Percentiles rank a stretch among this genome's conserved stretches.
Evolutionary conservation across 2,113 vertebrate species (phyloP).

Genomic region (Bufo gargarizans): DNA sequence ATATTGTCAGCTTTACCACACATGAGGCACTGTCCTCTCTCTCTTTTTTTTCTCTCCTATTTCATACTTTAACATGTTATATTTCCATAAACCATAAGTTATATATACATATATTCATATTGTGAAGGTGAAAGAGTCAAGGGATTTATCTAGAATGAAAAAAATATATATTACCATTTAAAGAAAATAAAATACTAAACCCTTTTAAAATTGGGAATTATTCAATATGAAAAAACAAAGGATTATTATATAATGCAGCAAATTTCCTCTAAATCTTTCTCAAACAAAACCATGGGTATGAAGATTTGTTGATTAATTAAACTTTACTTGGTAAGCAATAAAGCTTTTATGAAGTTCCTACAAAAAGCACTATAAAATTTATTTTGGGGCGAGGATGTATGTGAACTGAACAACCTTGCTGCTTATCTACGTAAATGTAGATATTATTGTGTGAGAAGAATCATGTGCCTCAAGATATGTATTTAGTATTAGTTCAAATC

Average conservation of each 20-base stretch:
- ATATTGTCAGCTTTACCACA: too few species aligned
- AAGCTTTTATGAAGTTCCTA: neutral
- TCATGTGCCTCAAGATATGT: too few species aligned
- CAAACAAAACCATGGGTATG: neutral
- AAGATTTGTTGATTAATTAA: conserved; percentile 4
- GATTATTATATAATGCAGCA: conserved; percentile 7
- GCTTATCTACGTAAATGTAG: too few species aligned
- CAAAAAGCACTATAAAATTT: neutral
- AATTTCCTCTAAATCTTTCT: neutral
- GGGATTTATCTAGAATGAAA: neutral
- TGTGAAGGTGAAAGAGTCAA: neutral
- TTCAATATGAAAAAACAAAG: neutral
- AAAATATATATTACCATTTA: neutral
- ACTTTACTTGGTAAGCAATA: neutral
- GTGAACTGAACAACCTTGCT: too few species aligned
- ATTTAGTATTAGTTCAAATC: too few species aligned
- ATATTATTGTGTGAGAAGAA: too few species aligned
- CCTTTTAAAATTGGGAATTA: conserved; percentile 6
- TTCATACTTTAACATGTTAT: neutral
- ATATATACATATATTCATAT: neutral
- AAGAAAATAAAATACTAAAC: neutral
- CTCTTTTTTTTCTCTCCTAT: neutral
- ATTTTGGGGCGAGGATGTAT: too few species aligned
- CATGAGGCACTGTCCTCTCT: neutral
- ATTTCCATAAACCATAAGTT: neutral